These are phyloP conservation scores for Drosophila algonquin DNA, from an alignment of 2,888 invertebrate genomes.

Conservation along the genomic window DNA sequence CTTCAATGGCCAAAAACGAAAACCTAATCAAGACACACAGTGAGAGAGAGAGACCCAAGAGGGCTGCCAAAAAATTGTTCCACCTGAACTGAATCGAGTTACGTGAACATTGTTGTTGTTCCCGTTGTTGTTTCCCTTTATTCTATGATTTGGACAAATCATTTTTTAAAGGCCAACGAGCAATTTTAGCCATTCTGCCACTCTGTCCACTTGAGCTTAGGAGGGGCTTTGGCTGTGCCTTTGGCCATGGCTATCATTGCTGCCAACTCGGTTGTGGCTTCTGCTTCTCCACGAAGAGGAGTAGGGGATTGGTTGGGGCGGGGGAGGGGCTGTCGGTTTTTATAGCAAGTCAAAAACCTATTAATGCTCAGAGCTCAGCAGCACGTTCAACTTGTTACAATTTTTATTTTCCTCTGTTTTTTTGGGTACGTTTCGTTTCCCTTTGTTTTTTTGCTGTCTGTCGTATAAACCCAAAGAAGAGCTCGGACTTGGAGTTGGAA, in stretches of 20 bases:
- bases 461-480: constrained; percentile 11
- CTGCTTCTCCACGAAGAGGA: neutral
- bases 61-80: constrained; percentile 32
- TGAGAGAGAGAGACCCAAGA: neutral
- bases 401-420: constrained; percentile 57
- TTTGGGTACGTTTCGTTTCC: constrained; percentile 9
- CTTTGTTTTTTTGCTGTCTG: neutral
- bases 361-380: constrained; percentile 68
- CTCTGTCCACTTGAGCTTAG: constrained; percentile 25
- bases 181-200: constrained; percentile 53
- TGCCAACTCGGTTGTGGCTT: constrained; percentile 34
- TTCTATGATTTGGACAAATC: constrained; percentile 62
- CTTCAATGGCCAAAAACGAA: constrained; percentile 21
- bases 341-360: constrained; percentile 78
- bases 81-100: constrained; percentile 50
- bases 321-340: constrained; percentile 36
- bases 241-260: constrained; percentile 26
- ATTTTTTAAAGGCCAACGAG: constrained; percentile 63
- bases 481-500: constrained; percentile 9
- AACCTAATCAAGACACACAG: constrained; percentile 45
- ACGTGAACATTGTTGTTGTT: constrained; percentile 47
- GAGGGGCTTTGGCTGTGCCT: constrained; percentile 22
- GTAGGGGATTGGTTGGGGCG: no score
- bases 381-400: constrained; percentile 78
- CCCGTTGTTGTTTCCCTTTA: neutral